A percentile compares a stretch with the other conserved stretches of the same genome.
phyloP scores from a whole-genome alignment of 2,888 invertebrate species.

The Drosophila subsilvestris region DNA sequence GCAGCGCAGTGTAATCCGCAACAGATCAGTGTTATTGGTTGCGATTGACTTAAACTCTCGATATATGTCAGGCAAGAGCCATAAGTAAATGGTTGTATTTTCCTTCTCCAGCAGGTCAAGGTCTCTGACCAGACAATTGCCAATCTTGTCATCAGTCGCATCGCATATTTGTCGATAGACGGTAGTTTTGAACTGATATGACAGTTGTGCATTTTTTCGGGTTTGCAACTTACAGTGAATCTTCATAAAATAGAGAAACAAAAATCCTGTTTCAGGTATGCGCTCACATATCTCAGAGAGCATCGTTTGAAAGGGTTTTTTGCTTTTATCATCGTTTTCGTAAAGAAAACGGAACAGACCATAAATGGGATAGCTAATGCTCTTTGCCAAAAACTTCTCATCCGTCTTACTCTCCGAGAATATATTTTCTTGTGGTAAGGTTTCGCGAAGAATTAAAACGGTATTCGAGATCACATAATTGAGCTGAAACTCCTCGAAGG shows the following conservation, averaged over 20 bases:
- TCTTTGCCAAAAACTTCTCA: slow-evolving; percentile 88
- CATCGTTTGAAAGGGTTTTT: slow-evolving; percentile 91
- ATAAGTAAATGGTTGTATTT: slow-evolving; percentile 94
- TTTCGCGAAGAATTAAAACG: slow-evolving; percentile 81
- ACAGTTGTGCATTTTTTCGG: slow-evolving; percentile 85
- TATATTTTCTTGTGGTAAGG: slow-evolving; percentile 82
- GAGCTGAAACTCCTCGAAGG: slow-evolving; percentile 83
- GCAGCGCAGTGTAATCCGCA: slow-evolving; percentile 95
- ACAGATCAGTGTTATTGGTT: slow-evolving; percentile 93
- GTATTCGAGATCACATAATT: slow-evolving; percentile 83
- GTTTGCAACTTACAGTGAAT: slow-evolving; percentile 87
- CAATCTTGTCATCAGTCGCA: slow-evolving; percentile 87
- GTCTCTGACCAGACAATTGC: slow-evolving; percentile 86
- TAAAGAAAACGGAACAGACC: slow-evolving; percentile 93
- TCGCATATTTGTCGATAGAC: slow-evolving; percentile 96
- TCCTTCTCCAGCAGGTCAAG: slow-evolving; percentile 94
- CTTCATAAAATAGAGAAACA: slow-evolving; percentile 95
- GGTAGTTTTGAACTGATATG: slow-evolving; percentile 90
- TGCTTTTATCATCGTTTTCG: slow-evolving; percentile 89
- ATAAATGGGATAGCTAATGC: slow-evolving; percentile 93
- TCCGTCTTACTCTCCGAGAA: slow-evolving; percentile 86
- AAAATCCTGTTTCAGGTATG: slow-evolving; percentile 92
- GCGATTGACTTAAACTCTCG: slow-evolving; percentile 94
- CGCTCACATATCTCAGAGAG: slow-evolving; percentile 91
- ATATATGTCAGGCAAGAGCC: slow-evolving; percentile 96